Evolutionary conservation across 2,888 invertebrate species (phyloP).

Genomic region (Rhagium mordax): DNA sequence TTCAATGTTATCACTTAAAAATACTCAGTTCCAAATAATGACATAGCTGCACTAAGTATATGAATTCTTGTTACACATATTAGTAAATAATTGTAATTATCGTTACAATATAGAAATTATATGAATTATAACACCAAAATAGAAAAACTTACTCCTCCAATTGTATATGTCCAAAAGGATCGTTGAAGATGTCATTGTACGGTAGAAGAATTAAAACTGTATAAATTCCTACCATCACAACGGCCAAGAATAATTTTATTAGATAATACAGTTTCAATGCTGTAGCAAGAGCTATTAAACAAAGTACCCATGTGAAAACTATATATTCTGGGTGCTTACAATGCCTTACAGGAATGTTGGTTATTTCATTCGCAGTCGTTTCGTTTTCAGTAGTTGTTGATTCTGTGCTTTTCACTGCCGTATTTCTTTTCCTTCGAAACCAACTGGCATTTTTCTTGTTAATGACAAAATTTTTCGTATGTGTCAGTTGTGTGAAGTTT

Average conservation of each 20-base stretch:
- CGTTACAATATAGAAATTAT: too few relatives aligned
- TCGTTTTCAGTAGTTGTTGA: background rate
- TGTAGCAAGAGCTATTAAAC: conserved; percentile 91
- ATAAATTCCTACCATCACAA: conserved; percentile 84
- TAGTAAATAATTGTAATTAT: too few relatives aligned
- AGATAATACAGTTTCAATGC: conserved; percentile 92
- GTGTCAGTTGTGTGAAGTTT: conserved; percentile 36
- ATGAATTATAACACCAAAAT: too few relatives aligned
- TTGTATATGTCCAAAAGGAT: background rate
- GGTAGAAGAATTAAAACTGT: conserved; percentile 77
- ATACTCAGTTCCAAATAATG: too few relatives aligned
- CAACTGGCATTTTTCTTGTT: background rate
- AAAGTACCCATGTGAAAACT: conserved; percentile 94
- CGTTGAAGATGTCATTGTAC: conserved; percentile 42
- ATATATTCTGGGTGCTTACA: conserved; percentile 84
- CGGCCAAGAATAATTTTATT: conserved; percentile 85
- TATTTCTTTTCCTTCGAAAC: background rate
- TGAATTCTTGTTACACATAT: too few relatives aligned
- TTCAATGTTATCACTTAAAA: too few relatives aligned
- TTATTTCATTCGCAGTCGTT: background rate
- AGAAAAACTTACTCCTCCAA: conserved; percentile 2
- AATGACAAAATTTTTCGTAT: conserved; percentile 19
- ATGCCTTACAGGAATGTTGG: background rate
- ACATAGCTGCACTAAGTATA: too few relatives aligned
- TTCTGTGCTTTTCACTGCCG: background rate